Evolutionary conservation across 2,113 vertebrate genomes (phyloP).

Genomic region (Ailuropoda melanoleuca): DNA sequence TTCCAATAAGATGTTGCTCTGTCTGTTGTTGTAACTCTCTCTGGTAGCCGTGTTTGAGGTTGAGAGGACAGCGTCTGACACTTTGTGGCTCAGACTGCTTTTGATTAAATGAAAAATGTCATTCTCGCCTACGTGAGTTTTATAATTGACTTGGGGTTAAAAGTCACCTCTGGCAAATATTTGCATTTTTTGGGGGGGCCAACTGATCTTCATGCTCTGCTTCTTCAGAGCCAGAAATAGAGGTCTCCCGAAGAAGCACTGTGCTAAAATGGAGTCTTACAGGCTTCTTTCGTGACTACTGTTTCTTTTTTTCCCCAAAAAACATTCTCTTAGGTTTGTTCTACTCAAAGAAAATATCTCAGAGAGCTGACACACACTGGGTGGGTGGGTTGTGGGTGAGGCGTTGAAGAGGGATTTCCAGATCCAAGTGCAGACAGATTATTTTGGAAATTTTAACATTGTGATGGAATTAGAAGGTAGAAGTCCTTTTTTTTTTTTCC

Average conservation of each 20-base stretch:
- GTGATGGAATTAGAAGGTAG: slow-evolving; percentile 27
- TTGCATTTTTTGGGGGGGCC: neutral
- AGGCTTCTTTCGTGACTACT: slow-evolving; percentile 58
- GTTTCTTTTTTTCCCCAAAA: neutral
- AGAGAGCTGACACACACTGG: slow-evolving; percentile 12
- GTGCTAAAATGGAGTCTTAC: slow-evolving; percentile 45
- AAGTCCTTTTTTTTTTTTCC: neutral
- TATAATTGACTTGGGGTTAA: slow-evolving; percentile 7
- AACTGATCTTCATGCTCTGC: neutral
- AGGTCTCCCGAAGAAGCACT: neutral
- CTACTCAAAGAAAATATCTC: slow-evolving; percentile 53
- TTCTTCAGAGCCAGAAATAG: slow-evolving; percentile 50
- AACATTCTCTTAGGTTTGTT: slow-evolving; percentile 52
- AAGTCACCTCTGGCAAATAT: neutral
- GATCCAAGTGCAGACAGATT: slow-evolving; percentile 13
- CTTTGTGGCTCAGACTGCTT: neutral
- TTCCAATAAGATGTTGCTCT: neutral
- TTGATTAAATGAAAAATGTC: neutral
- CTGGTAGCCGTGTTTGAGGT: neutral
- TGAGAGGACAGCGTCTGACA: neutral
- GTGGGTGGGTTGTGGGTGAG: slow-evolving; percentile 63
- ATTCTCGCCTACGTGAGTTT: neutral
- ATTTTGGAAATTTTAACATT: slow-evolving; percentile 42
- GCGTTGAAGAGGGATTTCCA: slow-evolving; percentile 48
- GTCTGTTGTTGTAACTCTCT: neutral